Evolutionary conservation across 2,797 vertebrate species (phyloP).

Genomic region (Synaphobranchus kaupii): DNA sequence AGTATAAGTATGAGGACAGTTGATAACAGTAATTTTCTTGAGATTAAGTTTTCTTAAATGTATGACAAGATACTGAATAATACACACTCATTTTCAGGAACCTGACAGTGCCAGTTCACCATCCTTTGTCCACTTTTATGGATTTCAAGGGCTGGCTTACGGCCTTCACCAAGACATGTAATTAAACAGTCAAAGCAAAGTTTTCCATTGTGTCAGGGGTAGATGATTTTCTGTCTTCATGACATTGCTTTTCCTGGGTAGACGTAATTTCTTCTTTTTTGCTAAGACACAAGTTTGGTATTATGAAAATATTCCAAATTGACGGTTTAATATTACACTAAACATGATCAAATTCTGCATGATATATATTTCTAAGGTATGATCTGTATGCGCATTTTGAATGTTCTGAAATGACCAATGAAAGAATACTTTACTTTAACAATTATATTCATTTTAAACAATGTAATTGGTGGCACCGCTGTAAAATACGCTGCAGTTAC

Average conservation of each 20-base stretch:
- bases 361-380: too few species aligned
- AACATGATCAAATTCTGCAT: too few species aligned
- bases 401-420: constrained; percentile 14
- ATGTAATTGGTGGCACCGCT: constrained; percentile 25
- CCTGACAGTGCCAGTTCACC: neutral
- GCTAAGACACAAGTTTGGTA: too few species aligned
- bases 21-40: neutral
- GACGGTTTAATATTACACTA: neutral
- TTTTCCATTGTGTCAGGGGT: too few species aligned
- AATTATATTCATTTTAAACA: neutral
- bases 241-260: neutral
- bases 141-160: neutral
- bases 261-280: neutral
- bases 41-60: neutral
- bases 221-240: neutral
- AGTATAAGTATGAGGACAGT: neutral
- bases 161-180: neutral
- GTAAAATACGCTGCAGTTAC: constrained; percentile 39
- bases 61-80: too few species aligned
- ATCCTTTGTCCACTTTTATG: neutral
- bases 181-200: neutral
- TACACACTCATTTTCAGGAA: neutral
- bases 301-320: neutral
- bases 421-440: constrained; percentile 13
- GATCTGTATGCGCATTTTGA: too few species aligned